A percentile compares a stretch with the other conserved stretches of the same genome.
Evolutionary conservation across 2,888 invertebrate genomes (phyloP).

Genomic region (Drosophila paramelanica): DNA sequence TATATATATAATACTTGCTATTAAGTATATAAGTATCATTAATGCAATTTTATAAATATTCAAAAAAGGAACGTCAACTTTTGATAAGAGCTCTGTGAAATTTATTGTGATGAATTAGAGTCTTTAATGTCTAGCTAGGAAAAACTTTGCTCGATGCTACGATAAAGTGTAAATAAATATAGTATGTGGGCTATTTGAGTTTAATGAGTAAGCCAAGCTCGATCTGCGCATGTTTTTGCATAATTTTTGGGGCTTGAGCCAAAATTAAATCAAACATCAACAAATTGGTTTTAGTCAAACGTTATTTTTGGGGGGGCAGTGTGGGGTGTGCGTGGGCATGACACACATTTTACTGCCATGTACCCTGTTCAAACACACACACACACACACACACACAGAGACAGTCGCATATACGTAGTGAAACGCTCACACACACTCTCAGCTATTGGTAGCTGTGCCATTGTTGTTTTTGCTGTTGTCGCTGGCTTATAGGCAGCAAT

Average conservation of each 20-base stretch:
- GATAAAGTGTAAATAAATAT: constrained; percentile 2
- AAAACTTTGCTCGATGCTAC: neutral
- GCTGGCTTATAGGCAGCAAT: constrained; percentile 76
- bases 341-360: constrained; percentile 43
- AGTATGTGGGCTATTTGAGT: constrained; percentile 14
- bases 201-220: constrained; percentile 31
- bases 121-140: too few relatives aligned
- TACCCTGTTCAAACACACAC: constrained; percentile 9
- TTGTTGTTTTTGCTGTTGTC: constrained; percentile 50
- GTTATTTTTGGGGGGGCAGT: constrained; percentile 6
- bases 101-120: too few relatives aligned
- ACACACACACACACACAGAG: constrained; percentile 4
- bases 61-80: too few relatives aligned
- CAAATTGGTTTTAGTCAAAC: constrained; percentile 53
- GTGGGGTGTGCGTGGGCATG: constrained; percentile 4
- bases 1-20: too few relatives aligned
- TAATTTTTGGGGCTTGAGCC: constrained; percentile 50
- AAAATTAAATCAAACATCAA: constrained; percentile 70
- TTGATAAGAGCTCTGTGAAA: too few relatives aligned
- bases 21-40: too few relatives aligned
- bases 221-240: constrained; percentile 52
- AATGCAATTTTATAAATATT: too few relatives aligned
- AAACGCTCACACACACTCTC: neutral
- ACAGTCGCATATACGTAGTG: neutral
- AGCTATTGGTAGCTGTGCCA: constrained; percentile 43